Evolutionary conservation across 2,797 vertebrate genomes (phyloP).

Genomic region (Microctenopoma steveboyesi): DNA sequence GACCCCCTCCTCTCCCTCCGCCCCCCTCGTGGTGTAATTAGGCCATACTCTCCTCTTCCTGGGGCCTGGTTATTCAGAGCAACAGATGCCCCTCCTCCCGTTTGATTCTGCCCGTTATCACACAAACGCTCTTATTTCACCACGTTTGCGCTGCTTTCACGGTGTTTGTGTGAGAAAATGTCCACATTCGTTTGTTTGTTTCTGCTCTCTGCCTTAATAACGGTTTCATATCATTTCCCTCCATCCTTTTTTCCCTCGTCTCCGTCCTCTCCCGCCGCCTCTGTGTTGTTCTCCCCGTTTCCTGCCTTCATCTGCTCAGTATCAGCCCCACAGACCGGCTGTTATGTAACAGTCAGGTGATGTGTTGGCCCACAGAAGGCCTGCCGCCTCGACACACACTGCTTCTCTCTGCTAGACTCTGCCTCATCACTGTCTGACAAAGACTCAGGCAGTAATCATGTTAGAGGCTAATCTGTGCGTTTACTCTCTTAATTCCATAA

Average conservation of each 20-base stretch:
- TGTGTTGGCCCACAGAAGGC: conserved; percentile 53
- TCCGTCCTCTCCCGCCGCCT: conserved; percentile 13
- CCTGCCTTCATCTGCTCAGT: conserved; percentile 65
- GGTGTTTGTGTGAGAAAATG: not conserved
- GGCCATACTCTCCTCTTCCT: conserved; percentile 52
- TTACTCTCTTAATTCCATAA: not conserved
- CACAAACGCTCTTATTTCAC: conserved; percentile 24
- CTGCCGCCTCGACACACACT: conserved; percentile 29
- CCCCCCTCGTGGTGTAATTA: conserved; percentile 41
- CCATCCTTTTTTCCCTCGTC: not conserved
- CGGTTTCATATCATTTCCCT: not conserved
- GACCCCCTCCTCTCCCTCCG: not conserved
- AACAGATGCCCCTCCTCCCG: conserved; percentile 57
- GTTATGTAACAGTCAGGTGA: conserved; percentile 80
- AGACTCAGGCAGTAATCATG: not conserved
- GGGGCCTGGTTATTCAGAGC: conserved; percentile 64
- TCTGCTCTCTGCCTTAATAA: not conserved
- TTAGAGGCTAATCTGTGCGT: not conserved
- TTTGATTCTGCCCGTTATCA: conserved; percentile 21
- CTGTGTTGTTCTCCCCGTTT: conserved; percentile 44
- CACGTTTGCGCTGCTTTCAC: conserved; percentile 4
- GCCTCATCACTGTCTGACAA: conserved; percentile 3
- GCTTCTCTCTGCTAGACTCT: conserved; percentile 11
- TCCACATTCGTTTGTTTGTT: not conserved
- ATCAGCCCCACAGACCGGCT: conserved; percentile 62